Percentiles rank a stretch among this genome's conserved stretches.
phyloP scores from a whole-genome alignment of 35 echinoderm and acorn worm genomes.

The Heliocidaris erythrogramma region DNA sequence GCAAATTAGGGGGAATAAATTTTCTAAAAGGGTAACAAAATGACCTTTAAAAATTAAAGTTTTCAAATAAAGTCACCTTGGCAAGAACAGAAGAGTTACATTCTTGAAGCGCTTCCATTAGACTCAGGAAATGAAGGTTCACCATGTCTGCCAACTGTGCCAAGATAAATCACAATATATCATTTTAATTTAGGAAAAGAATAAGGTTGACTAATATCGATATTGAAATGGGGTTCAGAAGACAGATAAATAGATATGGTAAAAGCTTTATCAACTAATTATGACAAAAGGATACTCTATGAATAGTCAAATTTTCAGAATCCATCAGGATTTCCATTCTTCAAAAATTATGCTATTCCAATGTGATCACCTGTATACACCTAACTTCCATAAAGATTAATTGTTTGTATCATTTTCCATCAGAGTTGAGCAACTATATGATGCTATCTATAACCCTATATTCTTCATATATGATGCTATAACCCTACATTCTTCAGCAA shows the following conservation, averaged over 20 bases:
- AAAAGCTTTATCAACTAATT: background rate
- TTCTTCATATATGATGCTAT: no score
- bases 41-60: no score
- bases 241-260: background rate
- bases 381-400: no score
- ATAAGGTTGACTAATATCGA: background rate
- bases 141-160: conserved; percentile 94
- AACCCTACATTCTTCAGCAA: no score
- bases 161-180: conserved; percentile 16
- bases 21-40: no score
- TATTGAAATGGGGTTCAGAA: background rate
- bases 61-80: conserved; percentile 59
- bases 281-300: background rate
- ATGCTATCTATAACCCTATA: no score
- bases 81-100: conserved; percentile 95
- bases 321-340: background rate
- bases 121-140: conserved; percentile 91
- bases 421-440: no score
- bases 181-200: background rate
- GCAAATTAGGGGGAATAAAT: no score
- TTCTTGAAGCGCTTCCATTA: conserved; percentile 97
- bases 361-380: no score
- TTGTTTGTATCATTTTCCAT: no score
- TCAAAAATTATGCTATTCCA: no score
- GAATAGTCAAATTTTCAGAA: background rate